Conservation (phyloP, 2,797 vertebrate genomes). For the Myotis daubentonii region DNA sequence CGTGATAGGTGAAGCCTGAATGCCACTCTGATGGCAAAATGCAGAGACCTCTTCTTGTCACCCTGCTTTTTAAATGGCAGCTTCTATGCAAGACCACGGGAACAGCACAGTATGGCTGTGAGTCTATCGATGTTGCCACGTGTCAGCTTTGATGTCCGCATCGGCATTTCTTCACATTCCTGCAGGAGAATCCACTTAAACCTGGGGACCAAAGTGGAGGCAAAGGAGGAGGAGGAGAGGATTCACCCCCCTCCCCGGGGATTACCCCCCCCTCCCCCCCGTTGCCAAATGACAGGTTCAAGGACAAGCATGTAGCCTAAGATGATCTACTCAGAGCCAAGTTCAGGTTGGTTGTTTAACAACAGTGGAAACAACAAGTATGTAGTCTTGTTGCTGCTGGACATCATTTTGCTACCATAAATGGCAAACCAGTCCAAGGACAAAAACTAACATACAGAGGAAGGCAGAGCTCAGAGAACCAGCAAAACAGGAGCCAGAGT, state of each 20-base stretch:
- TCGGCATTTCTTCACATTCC: not conserved
- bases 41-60: not conserved
- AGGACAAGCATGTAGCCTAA: not conserved
- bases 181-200: not conserved
- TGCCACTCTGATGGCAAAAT: not conserved
- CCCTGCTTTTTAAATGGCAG: not conserved
- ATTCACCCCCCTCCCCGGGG: not conserved
- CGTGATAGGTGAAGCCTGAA: not conserved
- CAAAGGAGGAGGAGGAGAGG: not conserved
- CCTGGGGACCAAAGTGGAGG: not conserved
- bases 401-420: not conserved
- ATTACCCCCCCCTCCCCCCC: too few species aligned
- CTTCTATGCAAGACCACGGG: not conserved
- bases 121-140: not conserved
- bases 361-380: not conserved
- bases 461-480: not conserved
- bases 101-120: not conserved
- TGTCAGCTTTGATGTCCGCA: not conserved
- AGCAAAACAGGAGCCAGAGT: not conserved
- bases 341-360: not conserved
- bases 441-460: not conserved
- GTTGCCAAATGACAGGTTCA: not conserved
- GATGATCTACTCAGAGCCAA: not conserved
- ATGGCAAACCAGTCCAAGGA: not conserved
- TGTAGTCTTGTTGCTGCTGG: not conserved